These are phyloP conservation scores for Bathynomus jamesi DNA, from an alignment of 1,140 invertebrate species.

Conservation along the genomic window DNA sequence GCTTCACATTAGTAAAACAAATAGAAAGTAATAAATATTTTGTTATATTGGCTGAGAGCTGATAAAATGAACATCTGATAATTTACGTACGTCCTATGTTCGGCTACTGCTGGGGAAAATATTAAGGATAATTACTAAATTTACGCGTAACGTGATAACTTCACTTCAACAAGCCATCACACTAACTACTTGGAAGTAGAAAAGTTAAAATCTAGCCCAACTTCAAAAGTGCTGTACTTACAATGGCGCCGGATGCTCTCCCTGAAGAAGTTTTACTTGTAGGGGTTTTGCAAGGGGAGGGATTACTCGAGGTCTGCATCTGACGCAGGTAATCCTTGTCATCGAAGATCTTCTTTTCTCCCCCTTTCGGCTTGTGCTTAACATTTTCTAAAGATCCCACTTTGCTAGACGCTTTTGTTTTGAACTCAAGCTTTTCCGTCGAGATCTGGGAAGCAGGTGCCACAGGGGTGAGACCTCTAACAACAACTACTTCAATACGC, in stretches of 20 bases:
- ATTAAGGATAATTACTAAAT: neutral
- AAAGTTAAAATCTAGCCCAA: too few species aligned
- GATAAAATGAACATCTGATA: neutral
- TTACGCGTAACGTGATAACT: neutral
- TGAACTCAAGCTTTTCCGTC: conserved; percentile 33
- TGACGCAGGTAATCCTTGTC: conserved; percentile 88
- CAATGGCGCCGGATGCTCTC: neutral
- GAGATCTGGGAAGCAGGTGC: conserved; percentile 23
- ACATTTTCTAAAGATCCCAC: conserved; percentile 88
- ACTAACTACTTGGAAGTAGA: too few species aligned
- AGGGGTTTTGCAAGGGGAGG: conserved; percentile 31
- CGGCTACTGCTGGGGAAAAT: neutral
- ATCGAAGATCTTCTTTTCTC: conserved; percentile 85
- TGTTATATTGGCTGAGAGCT: too few species aligned
- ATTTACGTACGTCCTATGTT: neutral
- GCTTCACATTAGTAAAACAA: too few species aligned
- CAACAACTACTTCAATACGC: too few species aligned
- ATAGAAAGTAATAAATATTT: too few species aligned
- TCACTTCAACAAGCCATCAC: neutral
- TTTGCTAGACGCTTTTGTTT: conserved; percentile 48
- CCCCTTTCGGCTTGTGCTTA: conserved; percentile 77
- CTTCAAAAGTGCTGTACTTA: too few species aligned
- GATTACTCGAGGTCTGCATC: conserved; percentile 43
- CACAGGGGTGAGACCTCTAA: too few species aligned
- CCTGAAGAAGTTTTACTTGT: conserved; percentile 9